Base-by-base conservation (phyloP, 2,888 invertebrate species). In the Trichogramma evanescens region DNA sequence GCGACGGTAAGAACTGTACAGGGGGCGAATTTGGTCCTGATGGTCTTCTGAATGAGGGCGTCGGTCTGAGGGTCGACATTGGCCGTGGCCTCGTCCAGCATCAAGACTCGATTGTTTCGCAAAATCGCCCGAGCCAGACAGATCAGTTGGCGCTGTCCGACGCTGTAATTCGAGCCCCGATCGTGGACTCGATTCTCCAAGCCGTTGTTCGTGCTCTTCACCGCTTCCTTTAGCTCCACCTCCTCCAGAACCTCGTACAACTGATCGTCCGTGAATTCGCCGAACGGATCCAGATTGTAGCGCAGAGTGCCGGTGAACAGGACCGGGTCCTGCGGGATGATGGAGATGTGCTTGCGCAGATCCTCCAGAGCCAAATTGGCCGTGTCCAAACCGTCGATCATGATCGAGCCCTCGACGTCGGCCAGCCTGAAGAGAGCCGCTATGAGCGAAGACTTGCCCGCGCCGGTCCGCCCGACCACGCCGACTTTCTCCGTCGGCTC, bases 81-180 rank as follows among this genome's bases (percentile, higher is more conserved):
- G 2, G 95, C 93, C 0, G 95, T 95, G n/a, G 95, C 95, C 78
- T 95, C 95, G 74, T 95, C 95, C 68, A 95, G 82, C 67, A 95
- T 89, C 0, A 95, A 82, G 66, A 95, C 88, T 67, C 85, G 86
- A 49, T 68, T 68, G 26, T 67, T 95, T 0, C 63, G 53, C 5
- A 65, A 26, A 6, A 65, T 65, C 6, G 65, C 65, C 55, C 95
- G 83, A 0, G 94, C 95, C 62, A 95, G 80, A 74, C 95, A 95
- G 52, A 95, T 87, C 57, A 95, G 80, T 75, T 95, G 95, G 6
- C 93, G 82, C 75, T 95, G 95, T 0, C 95, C 95, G 5, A 94
- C 89, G 59, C 93, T 94, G 76, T 93, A 91, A 78, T 91, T 91
- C 0, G 85, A 81, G 0, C 91, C 91, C 6, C 89, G 87, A 79